Evolutionary conservation across 2,888 invertebrate species (phyloP).

Genomic region (Lasioglossum marginatum): DNA sequence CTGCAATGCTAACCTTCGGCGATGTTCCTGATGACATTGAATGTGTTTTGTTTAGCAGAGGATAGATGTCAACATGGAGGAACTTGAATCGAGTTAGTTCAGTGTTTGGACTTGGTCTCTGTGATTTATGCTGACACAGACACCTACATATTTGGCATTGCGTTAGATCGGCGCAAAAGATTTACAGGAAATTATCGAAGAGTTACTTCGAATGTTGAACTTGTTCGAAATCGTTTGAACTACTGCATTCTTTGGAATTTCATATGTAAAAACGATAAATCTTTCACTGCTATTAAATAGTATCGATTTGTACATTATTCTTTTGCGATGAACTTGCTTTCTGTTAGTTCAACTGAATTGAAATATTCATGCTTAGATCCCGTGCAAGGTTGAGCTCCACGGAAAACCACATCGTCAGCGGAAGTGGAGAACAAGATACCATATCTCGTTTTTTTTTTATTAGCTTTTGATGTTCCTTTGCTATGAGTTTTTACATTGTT

Average conservation of each 20-base stretch:
- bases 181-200: neutral
- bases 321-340: neutral
- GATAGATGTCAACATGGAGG: neutral
- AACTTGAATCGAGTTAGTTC: neutral
- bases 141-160: neutral
- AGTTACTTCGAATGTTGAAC: neutral
- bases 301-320: neutral
- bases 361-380: neutral
- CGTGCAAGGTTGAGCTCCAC: constrained; percentile 1
- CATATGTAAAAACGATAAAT: neutral
- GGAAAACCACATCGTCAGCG: neutral
- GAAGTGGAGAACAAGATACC: neutral
- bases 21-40: neutral
- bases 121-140: neutral
- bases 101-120: neutral
- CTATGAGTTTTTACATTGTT: neutral
- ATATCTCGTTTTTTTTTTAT: neutral
- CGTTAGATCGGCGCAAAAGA: neutral
- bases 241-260: neutral
- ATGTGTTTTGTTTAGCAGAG: neutral
- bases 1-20: neutral
- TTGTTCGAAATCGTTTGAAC: neutral
- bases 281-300: neutral
- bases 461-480: neutral
- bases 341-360: neutral